Base-by-base conservation (phyloP, 2,888 invertebrate species). In the Caenorhabditis parvicauda region DNA sequence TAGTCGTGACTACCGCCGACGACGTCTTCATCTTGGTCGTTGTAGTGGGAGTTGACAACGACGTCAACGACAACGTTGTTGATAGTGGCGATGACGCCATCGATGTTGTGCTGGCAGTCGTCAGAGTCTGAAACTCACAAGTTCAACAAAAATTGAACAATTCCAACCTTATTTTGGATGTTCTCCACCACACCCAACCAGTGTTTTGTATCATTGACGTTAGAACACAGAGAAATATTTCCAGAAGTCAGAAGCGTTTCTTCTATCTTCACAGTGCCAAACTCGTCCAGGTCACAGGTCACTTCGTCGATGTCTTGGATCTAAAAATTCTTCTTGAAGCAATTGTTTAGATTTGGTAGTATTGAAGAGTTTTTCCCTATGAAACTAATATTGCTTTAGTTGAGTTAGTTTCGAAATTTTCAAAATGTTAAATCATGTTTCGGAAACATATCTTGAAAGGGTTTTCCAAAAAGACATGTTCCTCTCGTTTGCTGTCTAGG, bases 171-270 rank as follows among this genome's bases (percentile, higher is more conserved):
- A 9, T 32, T 9, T 32, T 32, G 35, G 35, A n/a, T 32, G 39
- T 54, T 59, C 6, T 63, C 63, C 37, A 63, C 63, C 41, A 63
- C 58, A 5, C 49, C 49, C 43, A 63, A 58, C 58, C 58, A 63
- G 41, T 58, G 50, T 41, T 52, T 58, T 17, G 58, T 59, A 17
- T 64, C 64, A 21, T n/a, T n/a, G n/a, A n/a, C n/a, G n/a, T n/a
- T n/a, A n/a, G n/a, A n/a, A n/a, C n/a, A n/a, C n/a, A n/a, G n/a
- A n/a, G n/a, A n/a, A n/a, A n/a, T n/a, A n/a, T n/a, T n/a, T n/a
- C n/a, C n/a, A n/a, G n/a, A n/a, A n/a, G n/a, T n/a, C 1, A 57
- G 57, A 14, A 60, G 52, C 1, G 60, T 48, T 21, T 60, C 57
- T 35, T 53, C 25, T 43, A 64, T 59, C 46, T 46, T 45, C 9